These are phyloP conservation scores for Teleogryllus oceanicus DNA, from an alignment of 2,888 invertebrate genomes.

Conservation along the genomic window DNA sequence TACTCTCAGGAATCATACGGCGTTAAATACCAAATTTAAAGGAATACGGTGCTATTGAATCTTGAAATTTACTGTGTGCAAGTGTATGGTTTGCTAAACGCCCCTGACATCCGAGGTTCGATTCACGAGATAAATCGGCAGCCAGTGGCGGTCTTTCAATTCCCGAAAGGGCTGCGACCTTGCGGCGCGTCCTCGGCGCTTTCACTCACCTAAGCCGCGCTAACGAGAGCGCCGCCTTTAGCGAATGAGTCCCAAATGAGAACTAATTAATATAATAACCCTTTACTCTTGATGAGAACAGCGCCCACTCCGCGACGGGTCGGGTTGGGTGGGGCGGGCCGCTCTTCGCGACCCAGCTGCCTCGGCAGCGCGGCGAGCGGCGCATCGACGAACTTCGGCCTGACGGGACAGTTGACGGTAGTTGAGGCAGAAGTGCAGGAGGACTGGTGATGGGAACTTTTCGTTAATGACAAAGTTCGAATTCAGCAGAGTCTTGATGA, in stretches of 20 bases:
- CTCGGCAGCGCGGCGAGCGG: neutral
- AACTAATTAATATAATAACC: constrained; percentile 18
- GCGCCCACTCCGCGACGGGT: neutral
- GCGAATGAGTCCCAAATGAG: neutral
- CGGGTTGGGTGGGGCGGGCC: neutral
- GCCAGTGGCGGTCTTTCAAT: no score
- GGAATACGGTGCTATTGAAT: no score
- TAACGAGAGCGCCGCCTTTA: neutral
- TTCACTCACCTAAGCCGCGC: neutral
- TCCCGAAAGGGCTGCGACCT: no score
- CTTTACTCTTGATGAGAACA: constrained; percentile 9
- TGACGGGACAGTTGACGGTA: neutral
- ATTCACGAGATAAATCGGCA: no score
- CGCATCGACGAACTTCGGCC: neutral
- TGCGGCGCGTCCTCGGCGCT: neutral
- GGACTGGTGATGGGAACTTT: neutral
- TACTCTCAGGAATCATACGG: no score
- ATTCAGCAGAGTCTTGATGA: neutral
- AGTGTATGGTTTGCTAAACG: no score
- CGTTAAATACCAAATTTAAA: no score
- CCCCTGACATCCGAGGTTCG: no score
- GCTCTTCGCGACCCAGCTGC: neutral
- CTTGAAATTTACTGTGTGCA: no score
- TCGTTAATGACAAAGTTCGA: constrained; percentile 6
- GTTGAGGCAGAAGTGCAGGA: neutral